Base-by-base conservation (phyloP, 2,888 invertebrate species). In the Patella caerulea region DNA sequence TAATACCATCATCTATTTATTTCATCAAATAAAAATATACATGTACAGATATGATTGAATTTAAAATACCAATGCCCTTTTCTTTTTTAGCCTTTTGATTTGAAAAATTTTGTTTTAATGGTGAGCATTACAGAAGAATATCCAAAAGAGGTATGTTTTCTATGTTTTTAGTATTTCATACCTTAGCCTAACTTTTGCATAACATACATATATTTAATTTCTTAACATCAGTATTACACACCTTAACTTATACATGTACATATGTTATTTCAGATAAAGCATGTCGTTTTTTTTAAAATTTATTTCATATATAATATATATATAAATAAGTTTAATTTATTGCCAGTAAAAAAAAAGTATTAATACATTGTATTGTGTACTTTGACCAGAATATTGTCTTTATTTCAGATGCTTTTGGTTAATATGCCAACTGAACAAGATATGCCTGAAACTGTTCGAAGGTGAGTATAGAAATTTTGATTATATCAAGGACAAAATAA, bases 31-130 rank as follows among this genome's bases (percentile, higher is more conserved):
- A 45, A 45, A 15, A n/a, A 56, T n/a, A 34, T 71, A 24, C 45
- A 45, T 17, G 52, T 71, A 69, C 59, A 12, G 17, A 72, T 11
- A 11, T 55, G 56, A 11, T 52, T 65, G 7, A n/a, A 19, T 69
- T 45, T 19, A n/a, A 69, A 9, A 71, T 56, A 71, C 29, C 53
- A 24, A 76, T 55, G 29, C 55, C 72, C 19, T 72, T 75, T 55
- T 75, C 74, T 77, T 72, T 87, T 87, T 69, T 84, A 90, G 90
- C 89, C 89, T 15, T 91, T 87, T 86, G 91, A 90, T 85, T 88
- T 89, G 65, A 88, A 86, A 72, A 59, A 81, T 12, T 86, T 90
- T 83, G 81, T 83, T 45, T 80, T 91, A 55, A 78, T 81, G 75
- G 82, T 89, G n/a, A 70, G 52, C 12, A 84, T 91, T 76, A 86